Evolutionary conservation across 1,140 invertebrate genomes (phyloP).

Genomic region (Aphidius ervi): DNA sequence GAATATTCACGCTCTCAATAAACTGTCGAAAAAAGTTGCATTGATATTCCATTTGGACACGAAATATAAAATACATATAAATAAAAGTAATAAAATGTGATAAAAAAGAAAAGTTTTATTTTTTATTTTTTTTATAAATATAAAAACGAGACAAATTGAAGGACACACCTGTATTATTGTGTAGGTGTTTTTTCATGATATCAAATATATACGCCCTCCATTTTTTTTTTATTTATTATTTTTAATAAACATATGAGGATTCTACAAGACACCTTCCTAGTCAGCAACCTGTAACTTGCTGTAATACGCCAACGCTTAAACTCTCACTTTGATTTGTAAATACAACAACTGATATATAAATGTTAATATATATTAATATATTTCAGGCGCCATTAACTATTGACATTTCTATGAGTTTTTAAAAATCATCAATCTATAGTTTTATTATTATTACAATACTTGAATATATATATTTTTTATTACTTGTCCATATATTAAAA

Average conservation of each 20-base stretch:
- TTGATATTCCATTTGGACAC: slow-evolving; percentile 30
- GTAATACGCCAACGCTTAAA: slow-evolving; percentile 16
- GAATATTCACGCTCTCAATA: slow-evolving; percentile 44
- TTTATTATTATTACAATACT: too few relatives aligned
- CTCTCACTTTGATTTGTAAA: slow-evolving; percentile 12
- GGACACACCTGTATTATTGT: slow-evolving; percentile 36
- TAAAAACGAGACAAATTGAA: slow-evolving; percentile 28
- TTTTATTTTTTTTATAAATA: not conserved
- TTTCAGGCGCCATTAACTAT: slow-evolving; percentile 1
- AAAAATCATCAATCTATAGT: too few relatives aligned
- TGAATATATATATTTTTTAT: too few relatives aligned
- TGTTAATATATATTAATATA: not conserved
- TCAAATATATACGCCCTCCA: slow-evolving; percentile 9
- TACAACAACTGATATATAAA: slow-evolving; percentile 9
- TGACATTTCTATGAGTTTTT: too few relatives aligned
- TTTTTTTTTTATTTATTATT: not conserved
- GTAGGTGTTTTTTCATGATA: slow-evolving; percentile 4
- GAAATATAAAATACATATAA: slow-evolving; percentile 14
- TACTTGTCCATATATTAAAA: too few relatives aligned
- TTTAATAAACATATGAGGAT: slow-evolving; percentile 1
- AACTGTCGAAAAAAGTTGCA: slow-evolving; percentile 43
- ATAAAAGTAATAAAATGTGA: slow-evolving; percentile 14
- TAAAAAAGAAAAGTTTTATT: not conserved
- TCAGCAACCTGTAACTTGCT: slow-evolving; percentile 13
- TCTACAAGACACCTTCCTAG: slow-evolving; percentile 10